These are phyloP conservation scores for Cossypha niveicapilla DNA, from an alignment of 2,797 vertebrate species.

Conservation along the genomic window DNA sequence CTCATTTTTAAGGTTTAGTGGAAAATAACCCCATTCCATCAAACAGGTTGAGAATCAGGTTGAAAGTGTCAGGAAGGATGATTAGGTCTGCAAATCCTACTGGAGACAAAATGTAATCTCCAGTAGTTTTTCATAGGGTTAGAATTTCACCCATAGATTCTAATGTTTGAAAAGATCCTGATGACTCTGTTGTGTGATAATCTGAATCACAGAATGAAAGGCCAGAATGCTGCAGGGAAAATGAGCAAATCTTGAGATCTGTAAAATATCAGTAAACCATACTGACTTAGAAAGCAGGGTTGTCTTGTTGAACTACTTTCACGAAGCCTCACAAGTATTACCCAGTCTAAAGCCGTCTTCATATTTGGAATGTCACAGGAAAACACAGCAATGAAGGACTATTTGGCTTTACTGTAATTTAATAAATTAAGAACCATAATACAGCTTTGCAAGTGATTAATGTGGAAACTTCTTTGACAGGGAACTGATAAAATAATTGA, in stretches of 20 bases:
- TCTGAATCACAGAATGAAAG: neutral
- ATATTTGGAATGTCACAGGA: neutral
- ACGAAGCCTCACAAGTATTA: neutral
- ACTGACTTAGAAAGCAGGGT: neutral
- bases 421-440: neutral
- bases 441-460: neutral
- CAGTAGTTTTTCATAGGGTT: neutral
- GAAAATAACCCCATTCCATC: neutral
- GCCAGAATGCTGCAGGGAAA: neutral
- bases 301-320: neutral
- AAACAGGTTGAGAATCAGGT: neutral
- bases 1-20: neutral
- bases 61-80: neutral
- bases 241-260: neutral
- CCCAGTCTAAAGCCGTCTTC: neutral
- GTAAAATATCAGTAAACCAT: neutral
- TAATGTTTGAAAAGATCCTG: neutral
- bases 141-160: neutral
- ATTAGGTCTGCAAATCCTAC: neutral
- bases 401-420: neutral
- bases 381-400: neutral
- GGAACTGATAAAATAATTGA: neutral
- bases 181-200: neutral
- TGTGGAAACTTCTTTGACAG: neutral
- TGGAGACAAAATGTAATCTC: neutral